Evolutionary conservation across 2,888 invertebrate species (phyloP).

Genomic region (Drosophila helvetica): DNA sequence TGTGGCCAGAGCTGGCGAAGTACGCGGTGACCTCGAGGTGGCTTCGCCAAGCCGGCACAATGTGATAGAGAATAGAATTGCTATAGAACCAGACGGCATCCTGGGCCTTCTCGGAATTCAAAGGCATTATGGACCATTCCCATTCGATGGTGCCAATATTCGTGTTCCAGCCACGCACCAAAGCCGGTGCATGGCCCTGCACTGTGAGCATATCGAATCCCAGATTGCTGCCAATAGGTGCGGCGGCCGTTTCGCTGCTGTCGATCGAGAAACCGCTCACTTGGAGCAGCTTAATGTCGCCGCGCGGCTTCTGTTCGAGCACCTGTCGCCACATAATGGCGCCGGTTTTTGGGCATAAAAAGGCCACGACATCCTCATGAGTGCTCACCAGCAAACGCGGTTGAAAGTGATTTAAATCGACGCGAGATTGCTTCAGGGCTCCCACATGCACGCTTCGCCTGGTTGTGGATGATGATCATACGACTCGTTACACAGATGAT

Average conservation of each 20-base stretch:
- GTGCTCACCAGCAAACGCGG: slow-evolving; percentile 92
- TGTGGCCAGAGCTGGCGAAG: slow-evolving; percentile 86
- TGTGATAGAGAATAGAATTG: slow-evolving; percentile 86
- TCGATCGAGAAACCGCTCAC: slow-evolving; percentile 62
- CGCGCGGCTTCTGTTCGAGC: slow-evolving; percentile 87
- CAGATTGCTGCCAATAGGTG: slow-evolving; percentile 73
- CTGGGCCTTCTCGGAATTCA: slow-evolving; percentile 82
- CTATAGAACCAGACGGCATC: slow-evolving; percentile 86
- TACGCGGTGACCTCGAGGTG: slow-evolving; percentile 88
- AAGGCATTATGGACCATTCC: slow-evolving; percentile 88
- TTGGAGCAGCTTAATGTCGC: slow-evolving; percentile 87
- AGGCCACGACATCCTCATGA: slow-evolving; percentile 94
- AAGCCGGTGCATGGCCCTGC: slow-evolving; percentile 89
- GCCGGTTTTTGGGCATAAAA: slow-evolving; percentile 91
- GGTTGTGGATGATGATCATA: neutral
- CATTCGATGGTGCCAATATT: slow-evolving; percentile 88
- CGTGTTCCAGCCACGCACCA: slow-evolving; percentile 92
- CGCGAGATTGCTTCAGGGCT: slow-evolving; percentile 90
- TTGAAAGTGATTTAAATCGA: slow-evolving; percentile 89
- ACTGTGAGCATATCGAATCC: slow-evolving; percentile 90
- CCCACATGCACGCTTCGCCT: slow-evolving; percentile 94
- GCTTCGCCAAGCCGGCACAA: slow-evolving; percentile 86
- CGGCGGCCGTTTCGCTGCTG: slow-evolving; percentile 76
- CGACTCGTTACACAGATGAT: slow-evolving; percentile 17
- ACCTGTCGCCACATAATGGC: slow-evolving; percentile 90